Base-by-base conservation (phyloP, 2,113 vertebrate species). In the Corythornis vintsioides region DNA sequence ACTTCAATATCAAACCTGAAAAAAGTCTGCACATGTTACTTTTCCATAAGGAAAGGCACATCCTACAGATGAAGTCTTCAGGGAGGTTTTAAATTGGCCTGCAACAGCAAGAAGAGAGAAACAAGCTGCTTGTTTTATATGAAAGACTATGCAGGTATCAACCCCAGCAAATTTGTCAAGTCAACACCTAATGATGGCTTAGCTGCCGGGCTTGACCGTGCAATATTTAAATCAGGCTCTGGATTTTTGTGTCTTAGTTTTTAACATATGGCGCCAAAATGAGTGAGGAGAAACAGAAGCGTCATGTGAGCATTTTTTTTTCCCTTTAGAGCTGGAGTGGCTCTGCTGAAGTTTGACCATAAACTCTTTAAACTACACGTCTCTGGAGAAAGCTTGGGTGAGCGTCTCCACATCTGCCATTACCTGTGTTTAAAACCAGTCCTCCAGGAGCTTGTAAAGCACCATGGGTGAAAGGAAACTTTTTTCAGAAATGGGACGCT, bases 161-260 rank as follows among this genome's bases (percentile, higher is more conserved):
- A 89, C 84, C 87, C 45, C 79, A 81, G 89, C 88, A 94, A 91
- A 91, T 95, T 85, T 96, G 91, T 94, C 94, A 91, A 91, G 79
- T 92, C 92, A 93, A 80, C 96, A 93, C 94, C 82, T 94, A 74
- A 82, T 91, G 85, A 94, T 89, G 89, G 57, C 89, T 92, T 85
- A 92, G 91, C 87, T 92, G 94, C 92, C 0, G 79, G 83, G 75
- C 64, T 93, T 88, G 85, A 72, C 84, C 53, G 56, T 20, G 47
- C 63, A 52, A 50, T 83, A 47, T 83, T 96, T 67, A 91, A 88
- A 88, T 91, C 56, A 52, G 83, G 47, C 35, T 91, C 79, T 89
- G 91, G 0, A 48, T 66, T 90, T 89, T 87, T 83, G 50, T 19
- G 6, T 87, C 40, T 77, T 81, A 52, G 26, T 42, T 88, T 93